Base-by-base conservation (phyloP, 2,888 invertebrate species). In the Diloba caeruleocephala region DNA sequence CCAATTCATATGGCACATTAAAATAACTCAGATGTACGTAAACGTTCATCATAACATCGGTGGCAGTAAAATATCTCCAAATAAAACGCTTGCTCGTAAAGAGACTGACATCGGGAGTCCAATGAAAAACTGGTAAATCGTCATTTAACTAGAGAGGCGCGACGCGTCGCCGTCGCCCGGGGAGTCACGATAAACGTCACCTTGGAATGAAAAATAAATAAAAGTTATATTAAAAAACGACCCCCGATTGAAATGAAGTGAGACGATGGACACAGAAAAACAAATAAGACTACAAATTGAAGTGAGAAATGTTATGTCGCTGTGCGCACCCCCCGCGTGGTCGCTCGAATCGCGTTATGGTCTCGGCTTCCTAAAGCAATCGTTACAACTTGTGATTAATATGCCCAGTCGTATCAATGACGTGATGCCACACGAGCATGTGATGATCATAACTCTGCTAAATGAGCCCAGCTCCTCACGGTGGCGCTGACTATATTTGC, bases 131-230 rank as follows among this genome's bases (percentile, higher is more conserved):
- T 84, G 90, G 89, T 90, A 89, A 90, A 89, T 88, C 86, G 87
- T 87, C 86, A 82, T 88, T 86, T 89, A 87, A 87, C 85, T 85
- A 88, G 86, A 81, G 80, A 79, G 71, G 70, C 81, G 76, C 83
- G 79, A 77, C 80, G 76, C 78, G 60, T 62, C 72, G 76, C 84
- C 80, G 79, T 88, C 88, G 85, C 89, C 87, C 85, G 84, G 88
- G 90, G 89, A 88, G 87, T 78, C 80, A 82, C 89, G 88, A 91
- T 92, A 90, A 89, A 92, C 87, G 91, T 92, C 92, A 89, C 87
- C 81, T 86, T 78, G 91, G 90, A 91, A 92, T 92, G 89, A 87
- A 90, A 92, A 90, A 89, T 83, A 83, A 67, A 84, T 74, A 78
- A 88, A 81, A 79, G 78, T 77, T 78, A 80, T 84, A 84, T 84